Evolutionary conservation across 2,888 invertebrate genomes (phyloP), one percentile per base, ranked within the genome.

Genomic region (Hypena proboscidalis): DNA sequence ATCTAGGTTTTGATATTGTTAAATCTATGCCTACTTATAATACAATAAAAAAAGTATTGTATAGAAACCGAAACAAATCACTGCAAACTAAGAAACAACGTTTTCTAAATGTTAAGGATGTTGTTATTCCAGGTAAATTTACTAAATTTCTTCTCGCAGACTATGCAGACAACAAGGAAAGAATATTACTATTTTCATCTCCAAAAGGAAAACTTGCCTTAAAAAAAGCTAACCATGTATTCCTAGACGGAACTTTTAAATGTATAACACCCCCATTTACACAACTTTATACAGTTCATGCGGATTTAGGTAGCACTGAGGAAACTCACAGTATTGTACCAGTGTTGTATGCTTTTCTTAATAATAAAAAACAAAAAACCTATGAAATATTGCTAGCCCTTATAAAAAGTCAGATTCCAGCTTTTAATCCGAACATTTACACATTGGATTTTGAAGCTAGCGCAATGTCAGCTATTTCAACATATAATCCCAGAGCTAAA

Each of bases 391-490:
- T 45, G 20, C n/a, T 30, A n/a, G 14, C 30, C 3, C 30, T 30
- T 25, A 17, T 39, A 35, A 35, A 31, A 39, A 39, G 38, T 31
- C 39, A 39, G 34, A 25, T 45, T 22, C 30, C 44, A 10, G n/a
- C 27, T 15, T 45, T 45, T 25, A 10, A 34, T 29, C 44, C 44
- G 23, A 30, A 36, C 14, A 22, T 15, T 26, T 33, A 20, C 8
- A 40, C 40, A 25, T 23, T 31, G 14, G 42, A 42, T 31, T 42
- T 25, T 20, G 42, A 42, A 26, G 42, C 31, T 19, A 42, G 36
- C 20, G 42, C 42, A 32, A 42, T 42, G 35, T 13, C 17, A n/a
- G 42, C 42, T 30, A 42, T 36, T 23, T 9, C 9, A 10, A 27
- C 27, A 41, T 19, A 33, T 29, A 33, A 13, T 15, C 34, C 29